Evolutionary conservation across 2,113 vertebrate genomes (phyloP), one percentile per base, ranked within the genome.

Genomic region (Neodon shergylaensis): DNA sequence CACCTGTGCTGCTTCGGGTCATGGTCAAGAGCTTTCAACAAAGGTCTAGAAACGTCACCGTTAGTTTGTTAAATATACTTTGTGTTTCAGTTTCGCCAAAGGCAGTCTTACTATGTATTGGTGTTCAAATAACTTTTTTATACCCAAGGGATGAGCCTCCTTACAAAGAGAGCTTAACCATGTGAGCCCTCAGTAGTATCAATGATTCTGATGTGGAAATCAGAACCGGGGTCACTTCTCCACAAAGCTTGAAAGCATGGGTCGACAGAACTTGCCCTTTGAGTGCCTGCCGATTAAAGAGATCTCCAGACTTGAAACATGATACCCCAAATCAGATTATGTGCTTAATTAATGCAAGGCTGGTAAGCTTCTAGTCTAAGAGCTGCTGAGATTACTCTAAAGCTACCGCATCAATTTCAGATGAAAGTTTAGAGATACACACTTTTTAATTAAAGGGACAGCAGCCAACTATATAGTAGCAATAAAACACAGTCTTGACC

Each of bases 311-410:
- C 95, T 97, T 98, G 97, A 97, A 98, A 98, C 95, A 42, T 3
- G 76, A 97, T 96, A 91, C 95, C 98, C 97, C 86, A 97, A 98
- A 98, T 97, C 98, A 98, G 98, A 98, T 98, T 98, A 98, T 94
- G 92, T 98, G 98, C 86, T 97, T 98, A 98, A 98, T 98, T 98
- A 98, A 98, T 98, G 92, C 66, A 95, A 97, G 90, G 97, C 98
- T 97, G 97, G 96, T 96, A 97, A 98, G 92, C 76, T 66, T 88
- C 39, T 97, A 98, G 95, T 92, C 8, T 95, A 49, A 96, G 97
- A 95, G 65, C 94, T 97, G 92, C 97, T 97, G 92, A 96, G 89
- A 95, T 96, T 73, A 97, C 97, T 97, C 97, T 96, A 93, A 98
- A 97, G 70, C 83, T 90, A 82, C 19, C 92, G 74, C n/a, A 92